Conservation (phyloP, 2,888 invertebrate genomes). For the Chloroclystis v-ata region DNA sequence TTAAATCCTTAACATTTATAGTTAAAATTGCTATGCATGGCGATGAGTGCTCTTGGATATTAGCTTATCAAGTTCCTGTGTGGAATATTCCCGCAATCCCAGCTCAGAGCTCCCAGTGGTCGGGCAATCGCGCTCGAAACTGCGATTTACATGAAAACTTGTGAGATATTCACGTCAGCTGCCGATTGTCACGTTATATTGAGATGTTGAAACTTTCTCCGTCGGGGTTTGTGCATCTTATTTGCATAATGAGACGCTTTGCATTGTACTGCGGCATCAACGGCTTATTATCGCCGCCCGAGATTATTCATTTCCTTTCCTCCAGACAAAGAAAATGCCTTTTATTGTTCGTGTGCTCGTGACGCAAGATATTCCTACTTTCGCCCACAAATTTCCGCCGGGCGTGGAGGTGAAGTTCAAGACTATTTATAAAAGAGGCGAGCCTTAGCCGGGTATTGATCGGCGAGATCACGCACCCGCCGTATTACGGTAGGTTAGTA, state of each 20-base stretch:
- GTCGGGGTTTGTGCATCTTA: conserved; percentile 59
- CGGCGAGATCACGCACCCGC: conserved; percentile 66
- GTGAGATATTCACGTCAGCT: conserved; percentile 71
- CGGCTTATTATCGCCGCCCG: conserved; percentile 44
- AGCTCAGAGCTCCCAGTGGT: conserved; percentile 49
- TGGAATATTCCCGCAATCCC: conserved; percentile 49
- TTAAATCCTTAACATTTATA: conserved; percentile 51
- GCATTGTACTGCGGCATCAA: conserved; percentile 53
- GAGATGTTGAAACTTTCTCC: conserved; percentile 68
- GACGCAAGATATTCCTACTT: conserved; percentile 57
- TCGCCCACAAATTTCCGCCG: conserved; percentile 57
- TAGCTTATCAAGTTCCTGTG: conserved; percentile 52
- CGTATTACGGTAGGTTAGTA: conserved; percentile 77
- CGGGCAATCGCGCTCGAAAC: conserved; percentile 45
- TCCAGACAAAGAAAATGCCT: conserved; percentile 36
- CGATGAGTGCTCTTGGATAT: conserved; percentile 60
- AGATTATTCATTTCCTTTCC: conserved; percentile 43
- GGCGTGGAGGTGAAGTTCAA: conserved; percentile 72
- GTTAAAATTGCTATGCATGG: conserved; percentile 57
- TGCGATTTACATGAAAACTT: conserved; percentile 68
- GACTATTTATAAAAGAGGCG: conserved; percentile 73
- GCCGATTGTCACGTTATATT: conserved; percentile 71
- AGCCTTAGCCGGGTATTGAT: conserved; percentile 73
- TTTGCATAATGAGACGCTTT: conserved; percentile 64
- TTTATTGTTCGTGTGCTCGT: conserved; percentile 34